Percentiles rank a stretch among this genome's conserved stretches.
Evolutionary conservation across 2,797 vertebrate genomes (phyloP).

Genomic region (Petrocephalus sullivani): DNA sequence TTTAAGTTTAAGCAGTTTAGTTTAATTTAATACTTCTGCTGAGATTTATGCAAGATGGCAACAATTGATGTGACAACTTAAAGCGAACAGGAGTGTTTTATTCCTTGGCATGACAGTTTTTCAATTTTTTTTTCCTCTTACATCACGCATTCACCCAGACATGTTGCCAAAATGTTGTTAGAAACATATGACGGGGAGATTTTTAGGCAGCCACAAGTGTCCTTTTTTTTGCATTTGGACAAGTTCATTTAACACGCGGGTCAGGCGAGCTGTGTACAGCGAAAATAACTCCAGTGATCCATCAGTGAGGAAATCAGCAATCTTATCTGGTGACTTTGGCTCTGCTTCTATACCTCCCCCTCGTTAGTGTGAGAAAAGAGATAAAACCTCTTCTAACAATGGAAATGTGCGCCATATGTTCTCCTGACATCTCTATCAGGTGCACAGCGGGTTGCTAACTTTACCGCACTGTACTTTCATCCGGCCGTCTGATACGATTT

Average conservation of each 20-base stretch:
- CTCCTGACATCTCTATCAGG: constrained; percentile 68
- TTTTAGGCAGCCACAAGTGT: neutral
- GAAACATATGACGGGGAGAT: neutral
- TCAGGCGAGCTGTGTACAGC: constrained; percentile 35
- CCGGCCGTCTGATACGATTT: constrained; percentile 69
- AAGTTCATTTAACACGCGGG: constrained; percentile 47
- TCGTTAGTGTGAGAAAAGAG: neutral
- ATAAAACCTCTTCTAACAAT: constrained; percentile 57
- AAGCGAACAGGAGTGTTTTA: neutral
- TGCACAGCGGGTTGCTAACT: constrained; percentile 56
- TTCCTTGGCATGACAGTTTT: neutral
- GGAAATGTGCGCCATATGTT: constrained; percentile 66
- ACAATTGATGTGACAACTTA: neutral
- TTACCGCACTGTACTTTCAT: constrained; percentile 65
- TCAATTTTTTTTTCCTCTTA: neutral
- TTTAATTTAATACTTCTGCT: neutral
- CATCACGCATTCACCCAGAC: neutral
- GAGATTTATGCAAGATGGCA: neutral
- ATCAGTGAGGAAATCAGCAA: constrained; percentile 49
- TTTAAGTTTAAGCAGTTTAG: neutral
- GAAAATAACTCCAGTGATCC: constrained; percentile 54
- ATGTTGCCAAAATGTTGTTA: constrained; percentile 18
- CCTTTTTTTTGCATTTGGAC: neutral
- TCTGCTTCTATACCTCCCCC: constrained; percentile 53
- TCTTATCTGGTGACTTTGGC: constrained; percentile 50